These are phyloP conservation scores for Clamator glandarius DNA, from an alignment of 2,797 vertebrate genomes.

Conservation along the genomic window DNA sequence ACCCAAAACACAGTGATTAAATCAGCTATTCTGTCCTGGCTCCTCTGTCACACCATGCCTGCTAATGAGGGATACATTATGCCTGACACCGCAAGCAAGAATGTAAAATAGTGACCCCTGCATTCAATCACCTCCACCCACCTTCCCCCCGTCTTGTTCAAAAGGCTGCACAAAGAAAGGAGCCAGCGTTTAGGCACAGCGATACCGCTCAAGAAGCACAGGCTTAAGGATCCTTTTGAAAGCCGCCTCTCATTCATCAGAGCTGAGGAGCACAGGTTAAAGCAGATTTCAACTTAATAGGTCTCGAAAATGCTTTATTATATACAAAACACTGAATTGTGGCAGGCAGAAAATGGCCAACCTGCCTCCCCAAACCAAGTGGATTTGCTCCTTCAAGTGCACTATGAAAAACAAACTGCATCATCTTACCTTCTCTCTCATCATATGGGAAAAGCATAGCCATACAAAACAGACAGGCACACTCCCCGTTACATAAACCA, in stretches of 20 bases:
- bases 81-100: neutral
- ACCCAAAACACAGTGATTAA: neutral
- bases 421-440: neutral
- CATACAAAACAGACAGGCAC: fast-evolving
- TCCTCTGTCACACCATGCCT: neutral
- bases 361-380: neutral
- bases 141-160: neutral
- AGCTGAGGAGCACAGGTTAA: neutral
- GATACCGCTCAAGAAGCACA: neutral
- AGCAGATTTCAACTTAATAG: neutral
- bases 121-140: neutral
- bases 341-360: neutral
- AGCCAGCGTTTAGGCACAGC: neutral
- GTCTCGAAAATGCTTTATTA: neutral
- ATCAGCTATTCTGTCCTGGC: neutral
- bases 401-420: neutral
- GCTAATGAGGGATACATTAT: neutral
- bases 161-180: neutral
- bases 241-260: neutral
- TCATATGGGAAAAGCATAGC: fast-evolving
- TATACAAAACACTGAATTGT: neutral
- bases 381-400: neutral
- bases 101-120: neutral
- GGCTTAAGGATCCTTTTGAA: neutral
- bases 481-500: too few relatives aligned